A percentile compares a stretch with the other conserved stretches of the same genome.
Evolutionary conservation across 2,113 vertebrate genomes (phyloP).

Genomic region (Scalopus aquaticus): DNA sequence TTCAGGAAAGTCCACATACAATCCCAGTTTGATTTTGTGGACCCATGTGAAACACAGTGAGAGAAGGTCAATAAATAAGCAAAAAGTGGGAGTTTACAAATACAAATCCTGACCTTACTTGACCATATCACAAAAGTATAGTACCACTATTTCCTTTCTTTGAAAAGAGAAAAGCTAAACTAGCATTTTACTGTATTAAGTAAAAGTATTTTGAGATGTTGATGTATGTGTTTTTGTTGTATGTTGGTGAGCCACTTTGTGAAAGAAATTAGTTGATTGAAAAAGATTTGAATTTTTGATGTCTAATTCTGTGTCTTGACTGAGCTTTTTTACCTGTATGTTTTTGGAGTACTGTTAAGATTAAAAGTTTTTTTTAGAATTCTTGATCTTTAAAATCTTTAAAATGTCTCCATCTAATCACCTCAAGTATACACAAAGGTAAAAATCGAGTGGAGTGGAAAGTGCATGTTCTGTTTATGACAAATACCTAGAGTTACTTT

Average conservation of each 20-base stretch:
- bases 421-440: not conserved
- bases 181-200: not conserved
- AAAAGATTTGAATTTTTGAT: not conserved
- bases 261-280: not conserved
- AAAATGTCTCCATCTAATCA: not conserved
- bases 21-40: not conserved
- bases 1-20: not conserved
- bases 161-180: not conserved
- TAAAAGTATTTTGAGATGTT: not conserved
- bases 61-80: not conserved
- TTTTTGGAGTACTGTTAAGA: not conserved
- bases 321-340: not conserved
- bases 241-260: not conserved
- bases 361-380: not conserved
- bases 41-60: not conserved
- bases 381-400: too few species aligned
- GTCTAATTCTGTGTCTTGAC: not conserved
- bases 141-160: not conserved
- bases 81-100: not conserved
- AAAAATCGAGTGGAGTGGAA: not conserved
- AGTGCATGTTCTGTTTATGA: not conserved
- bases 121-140: not conserved
- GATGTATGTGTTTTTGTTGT: not conserved
- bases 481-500: not conserved
- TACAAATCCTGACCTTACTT: not conserved